A percentile compares a stretch with the other conserved stretches of the same genome.
These are phyloP conservation scores for Eurytoma californica DNA, from an alignment of 2,888 invertebrate genomes.

Conservation along the genomic window DNA sequence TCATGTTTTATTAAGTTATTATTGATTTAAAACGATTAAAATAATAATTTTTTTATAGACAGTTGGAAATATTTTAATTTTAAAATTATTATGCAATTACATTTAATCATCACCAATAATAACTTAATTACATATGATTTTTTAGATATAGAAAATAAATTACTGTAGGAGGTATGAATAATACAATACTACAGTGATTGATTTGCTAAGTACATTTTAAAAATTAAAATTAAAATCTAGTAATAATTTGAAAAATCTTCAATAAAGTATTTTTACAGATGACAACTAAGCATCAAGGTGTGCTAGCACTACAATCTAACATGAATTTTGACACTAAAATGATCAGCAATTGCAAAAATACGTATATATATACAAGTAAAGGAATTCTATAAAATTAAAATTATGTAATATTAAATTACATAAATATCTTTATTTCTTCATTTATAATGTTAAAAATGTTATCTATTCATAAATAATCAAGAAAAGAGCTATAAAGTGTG, in stretches of 20 bases:
- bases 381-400: too few species aligned
- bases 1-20: slow-evolving; percentile 43
- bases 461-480: too few species aligned
- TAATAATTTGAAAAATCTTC: slow-evolving; percentile 17
- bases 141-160: slow-evolving; percentile 51
- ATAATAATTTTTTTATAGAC: not conserved
- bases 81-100: not conserved
- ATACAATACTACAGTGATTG: not conserved
- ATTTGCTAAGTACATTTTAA: slow-evolving; percentile 7
- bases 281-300: not conserved
- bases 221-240: slow-evolving; percentile 19
- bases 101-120: slow-evolving; percentile 34
- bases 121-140: slow-evolving; percentile 40
- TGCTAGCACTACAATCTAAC: not conserved
- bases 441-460: too few species aligned
- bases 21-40: slow-evolving; percentile 30
- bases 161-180: slow-evolving; percentile 43
- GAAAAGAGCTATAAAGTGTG: slow-evolving; percentile 19
- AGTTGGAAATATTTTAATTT: not conserved
- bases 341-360: slow-evolving; percentile 46
- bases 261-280: slow-evolving; percentile 11
- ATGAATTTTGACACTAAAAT: slow-evolving; percentile 1
- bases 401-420: too few species aligned
- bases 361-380: not conserved
- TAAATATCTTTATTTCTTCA: too few species aligned